phyloP scores from a whole-genome alignment of 1,140 invertebrate species.

The Teleopsis dalmanni region DNA sequence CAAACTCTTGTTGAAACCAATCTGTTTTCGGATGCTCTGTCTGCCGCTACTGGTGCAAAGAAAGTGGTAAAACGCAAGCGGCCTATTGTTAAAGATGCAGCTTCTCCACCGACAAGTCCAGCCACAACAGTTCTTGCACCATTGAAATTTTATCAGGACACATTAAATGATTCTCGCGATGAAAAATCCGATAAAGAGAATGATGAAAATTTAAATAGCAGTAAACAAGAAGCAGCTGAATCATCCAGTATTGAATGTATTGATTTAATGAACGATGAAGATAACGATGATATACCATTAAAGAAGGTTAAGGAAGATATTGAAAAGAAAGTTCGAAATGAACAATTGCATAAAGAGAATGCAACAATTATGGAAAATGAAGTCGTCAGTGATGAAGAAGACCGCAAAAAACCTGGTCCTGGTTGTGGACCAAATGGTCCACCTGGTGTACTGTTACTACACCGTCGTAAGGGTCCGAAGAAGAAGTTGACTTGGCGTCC shows the following conservation, averaged over 20 bases:
- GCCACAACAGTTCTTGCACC: conserved; percentile 46
- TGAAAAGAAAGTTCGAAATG: conserved; percentile 33
- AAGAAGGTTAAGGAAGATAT: conserved; percentile 42
- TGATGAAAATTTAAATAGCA: conserved; percentile 42
- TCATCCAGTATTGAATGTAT: conserved; percentile 13
- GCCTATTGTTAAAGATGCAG: conserved; percentile 50
- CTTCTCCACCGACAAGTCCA: conserved; percentile 37
- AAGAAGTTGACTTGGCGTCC: conserved; percentile 78
- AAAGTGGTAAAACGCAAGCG: conserved; percentile 69
- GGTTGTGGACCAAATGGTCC: conserved; percentile 41
- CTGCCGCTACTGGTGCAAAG: conserved; percentile 59
- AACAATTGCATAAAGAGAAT: conserved; percentile 18
- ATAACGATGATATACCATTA: conserved; percentile 39
- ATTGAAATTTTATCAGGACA: conserved; percentile 87
- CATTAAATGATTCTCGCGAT: conserved; percentile 61
- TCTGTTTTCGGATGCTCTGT: conserved; percentile 86
- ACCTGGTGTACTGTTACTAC: conserved; percentile 36
- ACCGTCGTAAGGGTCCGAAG: conserved; percentile 60
- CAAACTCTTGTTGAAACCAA: conserved; percentile 78
- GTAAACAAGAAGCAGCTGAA: conserved; percentile 20
- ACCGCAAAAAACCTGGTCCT: conserved; percentile 28
- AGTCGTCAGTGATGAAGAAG: conserved; percentile 24
- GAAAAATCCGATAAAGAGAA: conserved; percentile 44
- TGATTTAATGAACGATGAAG: conserved; percentile 36
- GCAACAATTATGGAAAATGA: conserved; percentile 9